Conservation (phyloP, 2,113 vertebrate genomes). For the Otolemur garnettii region DNA sequence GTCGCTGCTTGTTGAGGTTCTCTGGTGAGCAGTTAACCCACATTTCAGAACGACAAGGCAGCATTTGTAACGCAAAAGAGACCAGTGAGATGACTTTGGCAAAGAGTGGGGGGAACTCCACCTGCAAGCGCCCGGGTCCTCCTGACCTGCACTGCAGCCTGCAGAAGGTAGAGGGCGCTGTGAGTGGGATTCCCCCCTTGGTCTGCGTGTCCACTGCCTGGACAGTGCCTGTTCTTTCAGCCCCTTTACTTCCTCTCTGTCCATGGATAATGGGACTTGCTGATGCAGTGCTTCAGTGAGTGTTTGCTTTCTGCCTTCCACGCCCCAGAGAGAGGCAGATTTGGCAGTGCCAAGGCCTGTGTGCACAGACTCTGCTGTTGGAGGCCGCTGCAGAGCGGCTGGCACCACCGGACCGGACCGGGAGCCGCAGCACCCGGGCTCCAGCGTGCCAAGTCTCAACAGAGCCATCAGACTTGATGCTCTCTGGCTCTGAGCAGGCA, state of each 20-base stretch:
- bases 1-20: background rate
- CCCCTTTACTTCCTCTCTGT: background rate
- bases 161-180: background rate
- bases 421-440: conserved; percentile 69
- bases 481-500: conserved; percentile 81
- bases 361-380: background rate
- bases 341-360: background rate
- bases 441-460: conserved; percentile 82
- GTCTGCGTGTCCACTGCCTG: rapidly evolving
- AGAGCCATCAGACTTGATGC: conserved; percentile 80
- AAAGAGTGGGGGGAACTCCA: background rate
- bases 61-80: background rate
- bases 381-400: conserved; percentile 78
- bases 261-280: background rate
- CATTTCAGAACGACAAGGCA: background rate
- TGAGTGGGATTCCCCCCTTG: background rate
- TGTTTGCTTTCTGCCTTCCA: background rate
- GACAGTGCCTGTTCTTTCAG: background rate
- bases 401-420: conserved; percentile 73
- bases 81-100: background rate
- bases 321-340: background rate
- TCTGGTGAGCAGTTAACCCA: background rate
- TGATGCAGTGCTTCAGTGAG: background rate
- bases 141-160: background rate
- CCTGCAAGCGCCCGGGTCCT: rapidly evolving